These are phyloP conservation scores for Melipona beecheii DNA, from an alignment of 2,888 invertebrate species.

Conservation along the genomic window DNA sequence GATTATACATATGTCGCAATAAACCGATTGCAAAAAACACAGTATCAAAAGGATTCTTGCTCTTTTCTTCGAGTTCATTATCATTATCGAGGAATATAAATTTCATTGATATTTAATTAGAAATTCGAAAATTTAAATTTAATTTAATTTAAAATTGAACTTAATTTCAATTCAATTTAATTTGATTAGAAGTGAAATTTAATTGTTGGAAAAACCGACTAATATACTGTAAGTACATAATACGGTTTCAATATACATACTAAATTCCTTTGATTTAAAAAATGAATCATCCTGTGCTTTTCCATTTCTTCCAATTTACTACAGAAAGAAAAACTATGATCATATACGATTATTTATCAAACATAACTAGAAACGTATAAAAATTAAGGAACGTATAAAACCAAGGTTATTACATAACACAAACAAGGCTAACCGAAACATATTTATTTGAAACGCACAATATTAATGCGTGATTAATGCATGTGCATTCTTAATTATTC, in stretches of 20 bases:
- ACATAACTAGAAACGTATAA: not conserved
- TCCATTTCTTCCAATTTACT: too few species aligned
- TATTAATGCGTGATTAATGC: not conserved
- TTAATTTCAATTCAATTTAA: not conserved
- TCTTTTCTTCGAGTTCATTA: not conserved
- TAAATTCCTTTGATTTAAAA: not conserved
- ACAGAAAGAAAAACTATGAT: not conserved
- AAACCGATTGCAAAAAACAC: not conserved
- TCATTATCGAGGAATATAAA: not conserved
- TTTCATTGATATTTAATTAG: not conserved
- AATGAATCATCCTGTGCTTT: not conserved
- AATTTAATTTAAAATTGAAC: too few species aligned
- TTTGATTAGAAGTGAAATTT: not conserved
- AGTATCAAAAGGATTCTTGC: not conserved
- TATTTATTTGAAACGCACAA: slow-evolving; percentile 7
- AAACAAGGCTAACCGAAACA: not conserved
- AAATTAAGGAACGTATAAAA: not conserved
- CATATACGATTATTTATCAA: not conserved
- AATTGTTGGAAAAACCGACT: not conserved
- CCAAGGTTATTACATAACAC: not conserved
- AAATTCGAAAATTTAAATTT: not conserved
- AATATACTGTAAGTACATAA: not conserved
- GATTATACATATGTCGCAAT: not conserved
- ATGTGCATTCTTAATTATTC: not conserved
- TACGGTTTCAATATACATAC: not conserved